Evolutionary conservation across 92 coral and sea anemone genomes (phyloP), one percentile per base, ranked within the genome.

Genomic region (Siderastrea siderea): DNA sequence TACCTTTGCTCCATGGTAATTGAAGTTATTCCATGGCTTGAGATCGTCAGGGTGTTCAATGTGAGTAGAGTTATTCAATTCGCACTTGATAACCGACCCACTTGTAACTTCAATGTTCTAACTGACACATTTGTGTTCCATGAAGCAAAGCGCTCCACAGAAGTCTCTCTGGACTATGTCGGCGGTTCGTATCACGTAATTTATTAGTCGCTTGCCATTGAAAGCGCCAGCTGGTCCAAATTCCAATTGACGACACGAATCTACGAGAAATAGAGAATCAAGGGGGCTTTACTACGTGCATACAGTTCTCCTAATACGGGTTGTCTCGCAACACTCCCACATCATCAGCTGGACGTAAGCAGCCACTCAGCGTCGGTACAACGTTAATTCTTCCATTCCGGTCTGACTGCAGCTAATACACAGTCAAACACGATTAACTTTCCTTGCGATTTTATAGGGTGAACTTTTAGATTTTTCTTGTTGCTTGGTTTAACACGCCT

Each of bases 101-200:
- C 68, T 48, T 62, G 16, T 38, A 17, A 17, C 16, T 38, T 47
- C 17, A 4, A 61, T 13, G 17, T 83, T 83, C n/a, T 46, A 71
- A 73, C 87, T 83, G 61, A 59, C 79, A 51, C 87, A 83, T 61
- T 71, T 83, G 44, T 75, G 10, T 61, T 71, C 87, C 87, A 83
- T 72, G 62, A 58, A 83, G 61, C 87, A 83, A 0, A 59, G 50
- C 3, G 87, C 87, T 17, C 51, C 80, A 15, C 87, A 83, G 53
- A 83, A 71, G 50, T 83, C 78, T 12, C 47, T 38, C 0, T 17
- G 11, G 45, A 47, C 19, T 16, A 55, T 14, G 1, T 59, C 72
- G 3, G 38, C n/a, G 6, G 60, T 73, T 16, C 43, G 26, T 2
- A 83, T 83, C 71, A 61, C 51, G 58, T 83, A 80, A 61, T 72